These are phyloP conservation scores for Shinisaurus crocodilurus DNA, from an alignment of 2,113 vertebrate species.

Conservation along the genomic window DNA sequence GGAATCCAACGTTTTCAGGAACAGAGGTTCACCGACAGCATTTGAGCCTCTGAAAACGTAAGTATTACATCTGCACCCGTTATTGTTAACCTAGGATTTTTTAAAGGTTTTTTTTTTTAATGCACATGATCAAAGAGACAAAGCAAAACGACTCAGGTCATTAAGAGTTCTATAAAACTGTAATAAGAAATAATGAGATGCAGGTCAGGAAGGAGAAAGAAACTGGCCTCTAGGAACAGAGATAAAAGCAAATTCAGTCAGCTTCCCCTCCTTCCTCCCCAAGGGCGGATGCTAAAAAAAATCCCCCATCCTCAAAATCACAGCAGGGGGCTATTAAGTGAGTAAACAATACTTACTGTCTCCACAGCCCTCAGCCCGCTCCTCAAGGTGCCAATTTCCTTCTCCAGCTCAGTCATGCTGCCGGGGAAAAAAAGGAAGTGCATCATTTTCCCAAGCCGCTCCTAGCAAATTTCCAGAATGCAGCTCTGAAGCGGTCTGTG, in stretches of 20 bases:
- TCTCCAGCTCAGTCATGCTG: constrained; percentile 98
- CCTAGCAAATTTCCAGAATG: constrained; percentile 18
- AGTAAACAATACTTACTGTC: constrained; percentile 83
- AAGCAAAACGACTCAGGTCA: not conserved
- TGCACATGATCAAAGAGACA: not conserved
- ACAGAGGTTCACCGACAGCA: not conserved
- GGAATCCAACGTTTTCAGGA: not conserved
- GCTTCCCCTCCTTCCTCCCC: constrained; percentile 44
- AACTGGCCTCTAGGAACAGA: constrained; percentile 57
- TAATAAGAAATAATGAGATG: constrained; percentile 16
- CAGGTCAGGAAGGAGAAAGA: constrained; percentile 56
- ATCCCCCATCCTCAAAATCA: not conserved
- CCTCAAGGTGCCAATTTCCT: constrained; percentile 93
- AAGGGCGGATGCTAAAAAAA: not conserved
- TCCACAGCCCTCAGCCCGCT: constrained; percentile 94
- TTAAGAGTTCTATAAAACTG: constrained; percentile 3
- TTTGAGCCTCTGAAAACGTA: not conserved
- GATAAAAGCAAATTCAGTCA: constrained; percentile 46
- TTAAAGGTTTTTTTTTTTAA: no score
- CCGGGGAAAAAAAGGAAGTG: constrained; percentile 64
- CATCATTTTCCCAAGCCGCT: constrained; percentile 59
- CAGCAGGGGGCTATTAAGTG: constrained; percentile 19
- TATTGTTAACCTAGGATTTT: not conserved
- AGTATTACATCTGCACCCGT: not conserved
- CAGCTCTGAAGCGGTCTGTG: fast-evolving